Base-by-base conservation (phyloP, 2,113 vertebrate genomes). In the Neolamprologus longior region DNA sequence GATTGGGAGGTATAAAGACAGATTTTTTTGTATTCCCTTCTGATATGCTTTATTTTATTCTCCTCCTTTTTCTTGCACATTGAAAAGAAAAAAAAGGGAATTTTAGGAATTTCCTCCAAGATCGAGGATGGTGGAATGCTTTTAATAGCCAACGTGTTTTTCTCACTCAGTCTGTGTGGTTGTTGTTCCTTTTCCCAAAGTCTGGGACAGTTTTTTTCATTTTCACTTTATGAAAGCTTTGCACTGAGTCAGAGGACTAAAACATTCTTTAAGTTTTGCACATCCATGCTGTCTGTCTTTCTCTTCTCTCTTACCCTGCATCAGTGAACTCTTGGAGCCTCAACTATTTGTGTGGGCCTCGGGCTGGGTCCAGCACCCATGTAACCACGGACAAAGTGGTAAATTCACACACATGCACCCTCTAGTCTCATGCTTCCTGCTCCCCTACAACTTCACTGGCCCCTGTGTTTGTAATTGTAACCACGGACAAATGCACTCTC, bases 71-170 rank as follows among this genome's bases (percentile, higher is more conserved):
- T 80, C 58, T 14, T 40, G 37, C 76, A 42, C 9, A 47, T 47
- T 55, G 19, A 83, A 85, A 83, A 96, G 57, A 53, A 63, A 96
- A 96, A 78, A 17, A 93, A 90, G 91, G 97, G 97, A 95, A 96
- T 97, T 97, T 96, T 91, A 86, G 93, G 95, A 97, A 95, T 80
- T 96, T 97, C 96, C 96, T 96, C 96, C 93, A 93, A 93, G 90
- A 96, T 88, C 90, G 93, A 94, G 94, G 94, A 97, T 96, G 91
- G 95, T 89, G 52, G 81, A 96, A 95, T 85, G 82, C 95, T 96
- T 96, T 96, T 86, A 96, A 97, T 95, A 96, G 96, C 90, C 89
- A 85, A 86, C 2, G 83, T 93, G 94, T 91, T 93, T 86, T 90
- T 90, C 31, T 86, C 3, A 3, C 52, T 87, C 8, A 28, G 17